Conservation (phyloP, 2,888 invertebrate species). For the Alentia gelatinosa region DNA sequence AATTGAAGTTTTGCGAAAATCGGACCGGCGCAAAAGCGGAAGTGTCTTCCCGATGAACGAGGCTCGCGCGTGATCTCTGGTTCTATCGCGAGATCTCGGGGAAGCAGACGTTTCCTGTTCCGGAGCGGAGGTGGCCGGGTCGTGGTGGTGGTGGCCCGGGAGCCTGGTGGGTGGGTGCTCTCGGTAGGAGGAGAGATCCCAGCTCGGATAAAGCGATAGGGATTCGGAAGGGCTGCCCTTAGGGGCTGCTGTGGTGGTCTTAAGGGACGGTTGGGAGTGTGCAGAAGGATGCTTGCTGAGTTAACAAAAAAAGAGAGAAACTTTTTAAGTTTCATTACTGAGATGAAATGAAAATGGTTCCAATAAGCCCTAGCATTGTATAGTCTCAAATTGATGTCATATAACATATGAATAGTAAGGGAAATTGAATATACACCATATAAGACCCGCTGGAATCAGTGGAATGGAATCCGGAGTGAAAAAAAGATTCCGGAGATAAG, state of each 20-base stretch:
- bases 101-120: background rate
- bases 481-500: too few relatives aligned
- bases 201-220: background rate
- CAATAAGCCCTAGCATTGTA: too few relatives aligned
- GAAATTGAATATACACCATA: too few relatives aligned
- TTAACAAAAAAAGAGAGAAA: too few relatives aligned
- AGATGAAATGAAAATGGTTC: too few relatives aligned
- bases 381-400: too few relatives aligned
- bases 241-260: background rate
- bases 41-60: background rate
- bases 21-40: background rate
- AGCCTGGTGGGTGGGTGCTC: background rate
- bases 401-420: too few relatives aligned
- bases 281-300: too few relatives aligned
- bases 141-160: background rate
- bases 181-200: background rate
- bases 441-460: too few relatives aligned
- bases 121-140: background rate
- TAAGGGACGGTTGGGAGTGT: background rate
- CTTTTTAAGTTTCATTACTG: too few relatives aligned
- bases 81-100: conserved; percentile 24
- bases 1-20: conserved; percentile 4
- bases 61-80: background rate
- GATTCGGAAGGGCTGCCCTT: background rate
- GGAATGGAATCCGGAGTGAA: too few relatives aligned